Evolutionary conservation across 2,888 invertebrate species (phyloP).

Genomic region (Nebria salina): DNA sequence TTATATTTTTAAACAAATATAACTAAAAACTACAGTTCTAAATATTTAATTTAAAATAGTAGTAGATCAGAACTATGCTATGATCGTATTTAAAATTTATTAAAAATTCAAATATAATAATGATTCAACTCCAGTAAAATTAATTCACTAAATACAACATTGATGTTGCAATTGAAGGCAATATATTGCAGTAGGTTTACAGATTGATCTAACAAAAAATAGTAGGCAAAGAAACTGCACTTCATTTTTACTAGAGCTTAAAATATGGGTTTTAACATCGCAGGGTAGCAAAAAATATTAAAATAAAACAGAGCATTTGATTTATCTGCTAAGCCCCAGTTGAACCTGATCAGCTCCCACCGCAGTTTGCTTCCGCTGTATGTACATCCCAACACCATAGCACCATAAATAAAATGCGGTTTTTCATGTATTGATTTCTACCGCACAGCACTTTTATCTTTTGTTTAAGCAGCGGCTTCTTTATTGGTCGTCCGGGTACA

Average conservation of each 20-base stretch:
- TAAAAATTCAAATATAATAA: too few species aligned
- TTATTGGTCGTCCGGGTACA: conserved; percentile 34
- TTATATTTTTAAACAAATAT: too few species aligned
- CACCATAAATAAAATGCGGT: conserved; percentile 44
- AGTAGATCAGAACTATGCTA: too few species aligned
- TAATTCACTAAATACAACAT: too few species aligned
- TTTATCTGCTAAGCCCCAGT: conserved; percentile 37
- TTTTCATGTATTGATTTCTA: conserved; percentile 45
- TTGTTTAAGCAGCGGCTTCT: conserved; percentile 46
- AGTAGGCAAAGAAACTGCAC: not conserved
- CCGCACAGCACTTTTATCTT: conserved; percentile 43
- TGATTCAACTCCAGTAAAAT: too few species aligned
- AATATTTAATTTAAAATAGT: too few species aligned
- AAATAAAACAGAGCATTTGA: conserved; percentile 27
- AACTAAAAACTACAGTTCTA: too few species aligned
- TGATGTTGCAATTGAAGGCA: not conserved
- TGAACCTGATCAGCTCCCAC: conserved; percentile 17
- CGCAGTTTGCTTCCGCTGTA: conserved; percentile 19
- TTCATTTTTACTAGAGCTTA: conserved; percentile 8
- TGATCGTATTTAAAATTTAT: too few species aligned
- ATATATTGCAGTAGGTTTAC: not conserved
- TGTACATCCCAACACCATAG: conserved; percentile 25
- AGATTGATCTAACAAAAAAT: not conserved
- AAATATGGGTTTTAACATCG: conserved; percentile 31
- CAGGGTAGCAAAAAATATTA: conserved; percentile 16